A percentile compares a stretch with the other conserved stretches of the same genome.
Evolutionary conservation across 2,888 invertebrate genomes (phyloP).

Genomic region (Melipona bicolor): DNA sequence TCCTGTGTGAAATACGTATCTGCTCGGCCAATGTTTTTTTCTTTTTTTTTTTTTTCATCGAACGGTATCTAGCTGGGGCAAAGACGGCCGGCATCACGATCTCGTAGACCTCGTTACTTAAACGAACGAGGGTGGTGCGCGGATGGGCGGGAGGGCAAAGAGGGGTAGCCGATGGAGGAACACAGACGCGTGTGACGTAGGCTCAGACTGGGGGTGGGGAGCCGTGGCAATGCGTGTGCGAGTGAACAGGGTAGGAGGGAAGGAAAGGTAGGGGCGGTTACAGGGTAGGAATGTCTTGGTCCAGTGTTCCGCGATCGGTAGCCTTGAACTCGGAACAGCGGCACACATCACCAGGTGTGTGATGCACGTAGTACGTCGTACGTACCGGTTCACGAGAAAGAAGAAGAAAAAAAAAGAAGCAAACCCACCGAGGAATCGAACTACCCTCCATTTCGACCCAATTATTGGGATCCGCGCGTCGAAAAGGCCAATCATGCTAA

Average conservation of each 20-base stretch:
- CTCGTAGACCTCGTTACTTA: conserved; percentile 38
- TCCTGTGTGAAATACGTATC: background rate
- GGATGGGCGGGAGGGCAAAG: conserved; percentile 12
- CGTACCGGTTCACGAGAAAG: conserved; percentile 23
- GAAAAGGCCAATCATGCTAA: conserved; percentile 15
- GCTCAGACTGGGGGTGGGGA: conserved; percentile 17
- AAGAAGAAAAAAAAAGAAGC: too few relatives aligned
- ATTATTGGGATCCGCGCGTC: conserved; percentile 16
- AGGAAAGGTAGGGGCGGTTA: conserved; percentile 60
- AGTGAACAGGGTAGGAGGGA: conserved; percentile 45
- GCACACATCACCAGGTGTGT: conserved; percentile 39
- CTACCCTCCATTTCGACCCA: conserved; percentile 40
- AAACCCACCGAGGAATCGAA: conserved; percentile 2
- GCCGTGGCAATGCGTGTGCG: conserved; percentile 44
- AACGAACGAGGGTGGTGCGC: background rate
- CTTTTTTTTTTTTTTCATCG: background rate
- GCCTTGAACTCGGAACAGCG: conserved; percentile 79
- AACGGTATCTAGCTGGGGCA: background rate
- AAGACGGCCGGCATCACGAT: conserved; percentile 9
- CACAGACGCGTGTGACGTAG: conserved; percentile 35
- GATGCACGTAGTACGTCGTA: background rate
- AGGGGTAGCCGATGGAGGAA: conserved; percentile 43
- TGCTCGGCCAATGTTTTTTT: background rate
- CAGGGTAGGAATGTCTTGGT: conserved; percentile 74
- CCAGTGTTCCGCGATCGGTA: conserved; percentile 78